Conservation (phyloP, 2,797 vertebrate species). For the Ptychadena robeensis region DNA sequence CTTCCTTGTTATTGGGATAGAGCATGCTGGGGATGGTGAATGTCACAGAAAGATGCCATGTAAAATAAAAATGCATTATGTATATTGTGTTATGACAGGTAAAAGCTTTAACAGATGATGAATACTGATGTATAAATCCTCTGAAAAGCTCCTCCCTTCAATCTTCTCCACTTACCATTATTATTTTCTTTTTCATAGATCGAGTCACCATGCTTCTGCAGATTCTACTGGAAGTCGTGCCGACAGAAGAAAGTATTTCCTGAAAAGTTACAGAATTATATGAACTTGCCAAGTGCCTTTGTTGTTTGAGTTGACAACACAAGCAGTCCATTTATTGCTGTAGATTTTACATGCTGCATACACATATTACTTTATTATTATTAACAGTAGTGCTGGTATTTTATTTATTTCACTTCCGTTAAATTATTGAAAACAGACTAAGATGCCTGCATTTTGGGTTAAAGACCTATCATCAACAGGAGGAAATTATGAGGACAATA, state of each 20-base stretch:
- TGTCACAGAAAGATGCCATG: slow-evolving; percentile 52
- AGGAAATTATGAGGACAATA: too few relatives aligned
- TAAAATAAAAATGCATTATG: slow-evolving; percentile 59
- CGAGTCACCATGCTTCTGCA: slow-evolving; percentile 82
- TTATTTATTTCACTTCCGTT: slow-evolving; percentile 19
- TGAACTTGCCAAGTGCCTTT: not conserved
- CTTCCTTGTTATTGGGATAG: slow-evolving; percentile 57
- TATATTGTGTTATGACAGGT: slow-evolving; percentile 10
- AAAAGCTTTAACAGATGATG: slow-evolving; percentile 45
- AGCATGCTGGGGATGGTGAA: slow-evolving; percentile 38
- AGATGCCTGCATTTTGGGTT: not conserved
- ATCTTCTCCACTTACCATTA: slow-evolving; percentile 30
- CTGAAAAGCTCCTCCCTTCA: slow-evolving; percentile 22
- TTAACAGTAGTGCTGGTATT: not conserved
- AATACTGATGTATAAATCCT: not conserved
- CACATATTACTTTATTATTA: not conserved
- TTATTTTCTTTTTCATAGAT: slow-evolving; percentile 75
- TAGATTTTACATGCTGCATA: not conserved
- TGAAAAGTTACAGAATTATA: slow-evolving; percentile 1
- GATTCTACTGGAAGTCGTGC: slow-evolving; percentile 90
- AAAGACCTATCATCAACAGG: too few relatives aligned
- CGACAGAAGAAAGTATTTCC: slow-evolving; percentile 74
- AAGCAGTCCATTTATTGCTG: not conserved
- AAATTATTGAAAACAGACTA: slow-evolving; percentile 7
- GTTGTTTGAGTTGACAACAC: not conserved